Percentiles rank a stretch among this genome's conserved stretches.
These are phyloP conservation scores for Diplazon laetatorius DNA, from an alignment of 2,888 invertebrate genomes.

Conservation along the genomic window DNA sequence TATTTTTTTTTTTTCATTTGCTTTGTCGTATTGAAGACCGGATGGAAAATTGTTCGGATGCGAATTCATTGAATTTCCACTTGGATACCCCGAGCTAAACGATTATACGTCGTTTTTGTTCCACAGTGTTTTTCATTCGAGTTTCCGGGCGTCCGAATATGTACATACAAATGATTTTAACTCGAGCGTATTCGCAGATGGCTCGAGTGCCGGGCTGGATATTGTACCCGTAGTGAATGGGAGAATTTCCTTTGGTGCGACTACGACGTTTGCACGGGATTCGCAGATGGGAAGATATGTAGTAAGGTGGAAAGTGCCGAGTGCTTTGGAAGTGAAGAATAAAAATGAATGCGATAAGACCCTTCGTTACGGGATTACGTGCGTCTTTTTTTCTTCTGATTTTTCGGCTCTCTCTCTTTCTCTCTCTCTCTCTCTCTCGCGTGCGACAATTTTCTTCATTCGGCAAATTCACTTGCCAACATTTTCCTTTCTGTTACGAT, in stretches of 20 bases:
- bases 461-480: slow-evolving; percentile 20
- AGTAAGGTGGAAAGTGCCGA: slow-evolving; percentile 5
- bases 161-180: slow-evolving; percentile 32
- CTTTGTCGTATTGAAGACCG: no score
- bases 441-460: slow-evolving; percentile 15
- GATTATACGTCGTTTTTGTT: slow-evolving; percentile 28
- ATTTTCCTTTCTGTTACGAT: slow-evolving; percentile 28
- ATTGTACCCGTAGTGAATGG: not conserved
- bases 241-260: slow-evolving; percentile 27
- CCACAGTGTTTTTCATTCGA: not conserved
- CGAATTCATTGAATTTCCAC: slow-evolving; percentile 10
- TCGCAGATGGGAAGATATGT: slow-evolving; percentile 23
- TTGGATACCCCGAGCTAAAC: slow-evolving; percentile 16
- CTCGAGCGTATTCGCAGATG: not conserved
- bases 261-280: slow-evolving; percentile 18
- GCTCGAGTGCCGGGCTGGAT: not conserved
- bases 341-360: slow-evolving; percentile 32
- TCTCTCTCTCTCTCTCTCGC: no score
- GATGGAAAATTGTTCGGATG: not conserved
- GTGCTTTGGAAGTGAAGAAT: slow-evolving; percentile 7
- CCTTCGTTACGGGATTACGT: slow-evolving; percentile 37
- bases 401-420: slow-evolving; percentile 34
- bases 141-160: not conserved
- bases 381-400: slow-evolving; percentile 32
- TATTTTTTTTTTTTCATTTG: not conserved